phyloP scores from a whole-genome alignment of 1,140 invertebrate genomes.

The Dendroctonus valens region DNA sequence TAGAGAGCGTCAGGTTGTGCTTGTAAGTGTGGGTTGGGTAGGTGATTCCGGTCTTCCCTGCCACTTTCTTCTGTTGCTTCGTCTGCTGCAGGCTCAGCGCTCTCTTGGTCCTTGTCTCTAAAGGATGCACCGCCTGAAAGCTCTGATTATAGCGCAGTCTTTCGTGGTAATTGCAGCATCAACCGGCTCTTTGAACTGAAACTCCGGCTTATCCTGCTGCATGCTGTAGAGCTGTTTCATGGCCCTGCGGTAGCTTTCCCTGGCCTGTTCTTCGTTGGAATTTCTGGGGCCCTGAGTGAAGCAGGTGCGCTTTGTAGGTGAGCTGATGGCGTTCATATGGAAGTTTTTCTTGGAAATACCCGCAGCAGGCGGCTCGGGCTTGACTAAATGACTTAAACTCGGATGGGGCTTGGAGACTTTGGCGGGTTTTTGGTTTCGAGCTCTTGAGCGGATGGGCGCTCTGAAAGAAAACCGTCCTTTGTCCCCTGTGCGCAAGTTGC shows the following conservation, averaged over 20 bases:
- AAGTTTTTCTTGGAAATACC: slow-evolving; percentile 13
- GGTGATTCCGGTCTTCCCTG: slow-evolving; percentile 2
- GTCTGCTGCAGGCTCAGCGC: not conserved
- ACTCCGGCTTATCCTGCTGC: not conserved
- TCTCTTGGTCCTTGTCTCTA: too few species aligned
- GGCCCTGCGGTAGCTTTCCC: slow-evolving; percentile 10
- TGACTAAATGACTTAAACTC: slow-evolving; percentile 1
- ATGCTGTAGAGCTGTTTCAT: slow-evolving; percentile 4
- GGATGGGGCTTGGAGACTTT: too few species aligned
- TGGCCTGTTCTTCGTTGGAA: not conserved
- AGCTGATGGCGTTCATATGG: slow-evolving; percentile 8
- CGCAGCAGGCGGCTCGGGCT: slow-evolving; percentile 4
- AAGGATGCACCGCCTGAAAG: too few species aligned
- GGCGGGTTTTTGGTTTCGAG: too few species aligned
- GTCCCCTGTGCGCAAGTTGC: too few species aligned
- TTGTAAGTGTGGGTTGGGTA: slow-evolving; percentile 33
- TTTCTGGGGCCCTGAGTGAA: not conserved
- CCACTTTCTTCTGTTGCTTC: not conserved
- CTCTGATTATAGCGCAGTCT: too few species aligned
- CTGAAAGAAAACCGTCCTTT: too few species aligned
- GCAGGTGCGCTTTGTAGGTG: not conserved
- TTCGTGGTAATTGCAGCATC: too few species aligned
- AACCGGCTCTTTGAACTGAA: slow-evolving; percentile 6
- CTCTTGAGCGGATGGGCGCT: too few species aligned
- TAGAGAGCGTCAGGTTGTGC: slow-evolving; percentile 13